A percentile compares a stretch with the other conserved stretches of the same genome.
These are phyloP conservation scores for Anthrax anthrax DNA, from an alignment of 2,888 invertebrate genomes.

Conservation along the genomic window DNA sequence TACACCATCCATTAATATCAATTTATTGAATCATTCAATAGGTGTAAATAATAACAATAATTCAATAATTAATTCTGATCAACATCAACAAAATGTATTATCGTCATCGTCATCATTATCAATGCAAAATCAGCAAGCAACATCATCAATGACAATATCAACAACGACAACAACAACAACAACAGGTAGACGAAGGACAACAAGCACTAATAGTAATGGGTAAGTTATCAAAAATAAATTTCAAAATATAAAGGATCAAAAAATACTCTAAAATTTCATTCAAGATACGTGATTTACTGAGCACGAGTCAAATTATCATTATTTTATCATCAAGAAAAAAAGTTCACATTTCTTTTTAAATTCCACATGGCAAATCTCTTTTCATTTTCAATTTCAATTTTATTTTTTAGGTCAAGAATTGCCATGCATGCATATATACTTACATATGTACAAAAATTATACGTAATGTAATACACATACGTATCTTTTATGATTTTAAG, in stretches of 20 bases:
- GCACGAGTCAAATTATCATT: too few relatives aligned
- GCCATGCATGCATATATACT: too few relatives aligned
- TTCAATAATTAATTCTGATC: background rate
- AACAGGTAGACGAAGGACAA: slow-evolving; percentile 28
- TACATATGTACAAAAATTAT: too few relatives aligned
- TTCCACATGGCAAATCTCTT: background rate
- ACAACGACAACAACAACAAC: slow-evolving; percentile 9
- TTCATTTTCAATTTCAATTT: too few relatives aligned
- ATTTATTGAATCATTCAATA: slow-evolving; percentile 5
- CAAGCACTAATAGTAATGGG: slow-evolving; percentile 35
- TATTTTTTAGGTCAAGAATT: background rate
- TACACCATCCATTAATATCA: slow-evolving; percentile 1
- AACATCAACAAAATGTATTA: background rate
- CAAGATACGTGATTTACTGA: too few relatives aligned
- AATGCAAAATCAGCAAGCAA: too few relatives aligned
- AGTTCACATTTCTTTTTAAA: background rate
- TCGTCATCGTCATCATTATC: background rate
- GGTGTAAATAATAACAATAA: background rate
- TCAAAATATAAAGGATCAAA: too few relatives aligned
- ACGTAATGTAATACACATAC: too few relatives aligned
- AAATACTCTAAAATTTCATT: too few relatives aligned
- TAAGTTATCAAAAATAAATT: slow-evolving; percentile 16
- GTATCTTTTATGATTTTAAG: too few relatives aligned
- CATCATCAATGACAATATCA: background rate
- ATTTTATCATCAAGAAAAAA: too few relatives aligned